A percentile compares a stretch with the other conserved stretches of the same genome.
phyloP scores from a whole-genome alignment of 2,888 invertebrate genomes.

The Cactoblastis cactorum region DNA sequence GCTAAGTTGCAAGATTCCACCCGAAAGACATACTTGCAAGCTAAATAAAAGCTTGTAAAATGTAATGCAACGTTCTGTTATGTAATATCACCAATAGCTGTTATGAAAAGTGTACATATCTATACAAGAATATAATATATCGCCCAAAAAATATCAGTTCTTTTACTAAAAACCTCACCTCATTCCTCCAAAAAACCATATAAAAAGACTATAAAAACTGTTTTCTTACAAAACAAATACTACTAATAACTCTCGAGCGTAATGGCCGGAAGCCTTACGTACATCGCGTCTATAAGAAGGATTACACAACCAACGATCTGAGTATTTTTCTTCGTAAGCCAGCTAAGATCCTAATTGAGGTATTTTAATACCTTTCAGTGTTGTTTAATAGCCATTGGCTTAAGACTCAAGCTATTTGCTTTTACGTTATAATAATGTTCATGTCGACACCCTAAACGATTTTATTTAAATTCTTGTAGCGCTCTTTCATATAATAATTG shows the following conservation, averaged over 20 bases:
- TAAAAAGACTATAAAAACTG: too few species aligned
- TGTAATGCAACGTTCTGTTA: too few species aligned
- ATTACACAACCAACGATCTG: neutral
- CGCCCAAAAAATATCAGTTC: too few species aligned
- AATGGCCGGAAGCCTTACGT: conserved; percentile 7
- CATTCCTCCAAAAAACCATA: too few species aligned
- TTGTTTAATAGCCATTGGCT: conserved; percentile 1
- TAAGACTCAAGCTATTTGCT: neutral
- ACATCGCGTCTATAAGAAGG: conserved; percentile 8
- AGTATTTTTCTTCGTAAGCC: conserved; percentile 6
- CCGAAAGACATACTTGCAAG: too few species aligned
- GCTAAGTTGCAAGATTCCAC: too few species aligned
- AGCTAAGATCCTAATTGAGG: conserved; percentile 10
- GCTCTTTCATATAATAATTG: too few species aligned
- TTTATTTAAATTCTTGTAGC: neutral
- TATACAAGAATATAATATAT: too few species aligned
- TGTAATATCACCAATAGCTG: too few species aligned
- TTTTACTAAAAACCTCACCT: too few species aligned
- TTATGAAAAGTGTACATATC: too few species aligned
- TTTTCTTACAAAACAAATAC: neutral
- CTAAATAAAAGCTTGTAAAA: too few species aligned
- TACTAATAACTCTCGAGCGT: neutral
- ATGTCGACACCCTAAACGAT: neutral
- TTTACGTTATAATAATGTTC: neutral
- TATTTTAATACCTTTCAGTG: conserved; percentile 9